Evolutionary conservation across 2,113 vertebrate species (phyloP).

Genomic region (Aptenodytes patagonicus): DNA sequence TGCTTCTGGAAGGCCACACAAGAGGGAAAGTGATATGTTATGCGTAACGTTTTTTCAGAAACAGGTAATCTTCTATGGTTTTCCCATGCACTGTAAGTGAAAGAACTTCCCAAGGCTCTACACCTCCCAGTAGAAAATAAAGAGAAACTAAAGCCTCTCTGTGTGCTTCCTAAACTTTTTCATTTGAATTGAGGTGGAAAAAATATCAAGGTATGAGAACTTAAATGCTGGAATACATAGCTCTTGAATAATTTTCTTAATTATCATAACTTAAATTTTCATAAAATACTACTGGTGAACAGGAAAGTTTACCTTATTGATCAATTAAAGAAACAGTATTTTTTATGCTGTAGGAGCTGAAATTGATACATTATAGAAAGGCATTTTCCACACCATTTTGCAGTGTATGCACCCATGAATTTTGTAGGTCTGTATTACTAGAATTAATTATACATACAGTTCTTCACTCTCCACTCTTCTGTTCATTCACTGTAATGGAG

Average conservation of each 20-base stretch:
- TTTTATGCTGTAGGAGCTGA: neutral
- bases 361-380: neutral
- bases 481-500: conserved; percentile 82
- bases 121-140: neutral
- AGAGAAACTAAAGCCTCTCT: neutral
- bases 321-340: conserved; percentile 5
- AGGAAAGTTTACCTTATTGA: conserved; percentile 10
- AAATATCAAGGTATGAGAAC: neutral
- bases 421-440: conserved; percentile 64
- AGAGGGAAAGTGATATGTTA: neutral
- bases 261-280: conserved; percentile 36
- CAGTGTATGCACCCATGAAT: conserved; percentile 19
- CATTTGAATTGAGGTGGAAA: neutral
- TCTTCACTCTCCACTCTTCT: conserved; percentile 65
- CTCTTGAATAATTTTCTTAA: neutral
- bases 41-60: neutral
- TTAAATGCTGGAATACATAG: neutral
- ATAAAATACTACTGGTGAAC: conserved; percentile 37
- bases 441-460: conserved; percentile 87
- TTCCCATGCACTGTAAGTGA: neutral
- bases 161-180: neutral
- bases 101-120: neutral
- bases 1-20: neutral
- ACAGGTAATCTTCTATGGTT: neutral
- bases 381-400: conserved; percentile 19